These are phyloP conservation scores for Stegana nigrithorax DNA, from an alignment of 2,888 invertebrate genomes.

Conservation along the genomic window DNA sequence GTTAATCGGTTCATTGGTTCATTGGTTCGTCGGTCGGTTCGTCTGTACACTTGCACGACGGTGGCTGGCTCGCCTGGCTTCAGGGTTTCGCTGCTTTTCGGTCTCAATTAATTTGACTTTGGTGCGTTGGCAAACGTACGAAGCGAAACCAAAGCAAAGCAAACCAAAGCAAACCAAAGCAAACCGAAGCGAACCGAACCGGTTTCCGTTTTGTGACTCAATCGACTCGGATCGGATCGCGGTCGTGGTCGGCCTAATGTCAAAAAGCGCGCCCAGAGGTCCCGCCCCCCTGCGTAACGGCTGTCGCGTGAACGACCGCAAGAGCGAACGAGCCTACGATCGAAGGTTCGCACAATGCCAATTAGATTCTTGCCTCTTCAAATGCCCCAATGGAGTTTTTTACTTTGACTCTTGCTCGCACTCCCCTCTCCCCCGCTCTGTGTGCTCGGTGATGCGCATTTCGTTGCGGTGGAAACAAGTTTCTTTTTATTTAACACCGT, in stretches of 20 bases:
- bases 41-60: background rate
- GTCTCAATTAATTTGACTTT: background rate
- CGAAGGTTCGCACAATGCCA: no score
- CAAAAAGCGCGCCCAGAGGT: no score
- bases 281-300: no score
- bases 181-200: background rate
- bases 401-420: no score
- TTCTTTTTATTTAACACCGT: constrained; percentile 24
- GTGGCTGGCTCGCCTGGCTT: background rate
- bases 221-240: background rate
- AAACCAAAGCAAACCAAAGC: background rate
- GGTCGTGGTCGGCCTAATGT: background rate
- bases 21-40: background rate
- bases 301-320: background rate
- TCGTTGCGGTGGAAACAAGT: background rate
- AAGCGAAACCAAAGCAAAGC: background rate
- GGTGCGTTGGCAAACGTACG: background rate
- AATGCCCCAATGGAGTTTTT: no score
- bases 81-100: background rate
- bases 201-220: background rate
- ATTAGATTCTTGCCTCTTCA: no score
- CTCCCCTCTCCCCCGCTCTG: no score
- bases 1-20: background rate
- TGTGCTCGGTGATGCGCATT: no score
- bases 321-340: no score